Evolutionary conservation across 2,888 invertebrate species (phyloP).

Genomic region (Omphaloscelis lunosa): DNA sequence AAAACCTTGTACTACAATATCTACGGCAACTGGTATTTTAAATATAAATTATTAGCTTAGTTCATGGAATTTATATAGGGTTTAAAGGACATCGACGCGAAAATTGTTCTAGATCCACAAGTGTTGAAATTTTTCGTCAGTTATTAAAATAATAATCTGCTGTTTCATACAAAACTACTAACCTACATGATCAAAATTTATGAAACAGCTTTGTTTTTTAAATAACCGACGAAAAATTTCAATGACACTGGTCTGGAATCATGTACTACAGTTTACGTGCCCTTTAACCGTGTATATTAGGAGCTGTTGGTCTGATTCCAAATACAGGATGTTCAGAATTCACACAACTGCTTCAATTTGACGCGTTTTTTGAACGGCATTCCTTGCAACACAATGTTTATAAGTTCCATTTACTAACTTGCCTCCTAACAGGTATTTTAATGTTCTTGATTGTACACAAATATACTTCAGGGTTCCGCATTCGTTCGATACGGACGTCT

Average conservation of each 20-base stretch:
- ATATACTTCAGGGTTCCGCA: constrained; percentile 60
- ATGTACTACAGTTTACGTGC: background rate
- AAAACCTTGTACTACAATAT: background rate
- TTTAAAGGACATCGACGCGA: background rate
- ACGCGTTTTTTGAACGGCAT: background rate
- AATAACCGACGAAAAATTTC: background rate
- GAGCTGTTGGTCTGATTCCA: background rate
- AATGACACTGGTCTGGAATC: background rate
- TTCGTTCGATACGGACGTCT: constrained; percentile 59
- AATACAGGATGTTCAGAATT: background rate
- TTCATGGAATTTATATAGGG: background rate
- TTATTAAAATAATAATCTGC: background rate
- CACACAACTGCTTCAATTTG: background rate
- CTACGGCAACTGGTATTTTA: background rate
- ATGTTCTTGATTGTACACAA: constrained; percentile 48
- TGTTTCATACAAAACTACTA: background rate
- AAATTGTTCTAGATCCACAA: background rate
- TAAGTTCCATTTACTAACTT: background rate
- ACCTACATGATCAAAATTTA: background rate
- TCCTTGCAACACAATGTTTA: constrained; percentile 1
- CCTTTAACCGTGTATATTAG: no score
- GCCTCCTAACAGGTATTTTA: constrained; percentile 42
- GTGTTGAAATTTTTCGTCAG: background rate
- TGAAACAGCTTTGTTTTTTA: background rate
- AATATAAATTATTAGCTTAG: background rate